Base-by-base conservation (phyloP, 2,113 vertebrate species). In the Heptranchias perlo region DNA sequence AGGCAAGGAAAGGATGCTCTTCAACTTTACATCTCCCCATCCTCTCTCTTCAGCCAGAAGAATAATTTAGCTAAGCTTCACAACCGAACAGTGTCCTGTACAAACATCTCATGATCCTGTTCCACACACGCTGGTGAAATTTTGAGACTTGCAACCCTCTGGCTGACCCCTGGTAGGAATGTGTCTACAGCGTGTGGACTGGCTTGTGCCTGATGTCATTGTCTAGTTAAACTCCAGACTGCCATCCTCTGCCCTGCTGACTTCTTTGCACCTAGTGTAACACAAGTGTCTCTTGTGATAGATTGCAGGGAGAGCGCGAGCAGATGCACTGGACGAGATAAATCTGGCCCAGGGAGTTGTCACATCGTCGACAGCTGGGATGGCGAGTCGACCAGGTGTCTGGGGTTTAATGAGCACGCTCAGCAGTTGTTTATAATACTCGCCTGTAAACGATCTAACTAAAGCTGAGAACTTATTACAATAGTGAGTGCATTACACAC, bases 341-440 rank as follows among this genome's bases (percentile, higher is more conserved):
- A 98, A 98, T 98, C 97, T 98, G 98, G 98, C 97, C 98, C 97
- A 97, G 98, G 97, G 98, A 98, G 98, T 98, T 98, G 98, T 98
- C 98, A 98, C 97, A 97, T 98, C 96, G 97, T 97, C 96, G 97
- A 98, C 98, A 99, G 99, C 99, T 98, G 98, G 98, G 97, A 97
- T 97, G 98, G 98, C 97, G 97, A 96, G 98, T 99, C 98, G 98
- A 98, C 98, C 98, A 99, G 99, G 99, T 98, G 98, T 98, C 98
- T 96, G 96, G 97, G 96, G 97, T 97, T 98, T 98, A 96, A 97
- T 67, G 8, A 69, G 47, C 54, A 18, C 39, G 23, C 78, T 96
- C 18, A 47, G 69, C 96, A n/a, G n/a, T n/a, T n/a, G n/a, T n/a
- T n/a, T n/a, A n/a, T n/a, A n/a, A n/a, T n/a, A n/a, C n/a, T n/a